Percentiles rank a stretch among this genome's conserved stretches.
Evolutionary conservation across 2,888 invertebrate species (phyloP).

Genomic region (Aphrophora alni): DNA sequence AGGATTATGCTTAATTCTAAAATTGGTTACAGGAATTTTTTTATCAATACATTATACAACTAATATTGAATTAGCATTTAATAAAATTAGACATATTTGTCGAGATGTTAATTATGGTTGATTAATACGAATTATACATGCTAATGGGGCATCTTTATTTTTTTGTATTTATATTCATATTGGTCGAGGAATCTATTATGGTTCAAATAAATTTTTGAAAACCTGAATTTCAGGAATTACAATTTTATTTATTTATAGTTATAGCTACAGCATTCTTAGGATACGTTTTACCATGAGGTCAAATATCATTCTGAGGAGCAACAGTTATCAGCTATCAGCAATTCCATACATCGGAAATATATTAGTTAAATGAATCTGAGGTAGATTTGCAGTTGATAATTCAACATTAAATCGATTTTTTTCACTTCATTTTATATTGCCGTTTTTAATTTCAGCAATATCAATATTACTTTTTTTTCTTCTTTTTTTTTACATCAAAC

Average conservation of each 20-base stretch:
- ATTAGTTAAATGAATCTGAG: not conserved
- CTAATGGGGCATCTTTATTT: not conserved
- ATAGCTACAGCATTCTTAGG: slow-evolving; percentile 80
- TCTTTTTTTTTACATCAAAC: not conserved
- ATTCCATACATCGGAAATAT: not conserved
- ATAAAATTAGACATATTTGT: slow-evolving; percentile 71
- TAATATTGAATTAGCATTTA: slow-evolving; percentile 68
- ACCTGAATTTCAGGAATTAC: slow-evolving; percentile 71
- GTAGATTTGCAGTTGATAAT: not conserved
- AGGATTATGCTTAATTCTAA: not conserved
- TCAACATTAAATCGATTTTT: not conserved
- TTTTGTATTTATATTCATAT: not conserved
- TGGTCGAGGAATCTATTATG: not conserved
- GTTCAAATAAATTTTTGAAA: not conserved
- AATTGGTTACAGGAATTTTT: slow-evolving; percentile 60
- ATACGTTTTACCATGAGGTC: slow-evolving; percentile 78
- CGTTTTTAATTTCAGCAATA: not conserved
- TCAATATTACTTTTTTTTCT: not conserved
- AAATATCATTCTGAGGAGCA: slow-evolving; percentile 83
- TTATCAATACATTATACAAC: slow-evolving; percentile 73
- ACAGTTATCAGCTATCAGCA: slow-evolving; percentile 55
- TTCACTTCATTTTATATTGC: not conserved
- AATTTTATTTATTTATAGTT: slow-evolving; percentile 68
- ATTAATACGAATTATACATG: slow-evolving; percentile 59
- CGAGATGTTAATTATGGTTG: slow-evolving; percentile 75